Evolutionary conservation across 2,888 invertebrate genomes (phyloP), one percentile per base, ranked within the genome.

Genomic region (Elmis aenea): DNA sequence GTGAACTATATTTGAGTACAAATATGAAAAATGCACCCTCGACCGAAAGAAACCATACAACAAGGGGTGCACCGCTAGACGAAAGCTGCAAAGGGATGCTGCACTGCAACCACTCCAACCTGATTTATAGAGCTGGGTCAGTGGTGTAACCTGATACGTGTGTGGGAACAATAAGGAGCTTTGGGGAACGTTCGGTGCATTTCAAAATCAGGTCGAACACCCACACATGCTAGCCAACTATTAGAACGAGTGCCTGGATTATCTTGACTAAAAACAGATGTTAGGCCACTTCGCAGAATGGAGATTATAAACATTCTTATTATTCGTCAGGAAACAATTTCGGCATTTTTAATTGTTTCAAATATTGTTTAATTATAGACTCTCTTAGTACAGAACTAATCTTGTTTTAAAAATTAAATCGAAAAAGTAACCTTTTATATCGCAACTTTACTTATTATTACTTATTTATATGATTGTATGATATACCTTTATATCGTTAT

Each of bases 111-210:
- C 38, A 38, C 42, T 38, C 32, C 34, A 42, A 42, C 34, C 57
- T 61, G 61, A 61, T 61, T 61, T 61, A 61, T 61, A 44, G 49
- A 54, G 57, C 50, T 52, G 58, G 62, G 62, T 62, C 61, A 61
- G 59, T 60, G 54, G 57, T 57, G 62, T 57, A 61, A 62, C 48
- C 47, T 46, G 58, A 62, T 57, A 58, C 48, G 46, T 50, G 49
- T 51, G 54, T 56, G 57, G 55, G 57, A 61, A 59, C 58, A 56
- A 50, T 50, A 39, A 46, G 40, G 38, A 32, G 44, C 34, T 33
- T 37, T 44, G 44, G 42, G 49, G 42, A 40, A 48, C 38, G 45
- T 46, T 39, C 30, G 46, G 45, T 34, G 45, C 48, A 50, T 46
- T 51, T 51, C 42, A 34, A 44, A 59, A 58, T 54, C 55, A 58